Evolutionary conservation across 2,888 invertebrate genomes (phyloP).

Genomic region (Hydroisotoma schaefferi): DNA sequence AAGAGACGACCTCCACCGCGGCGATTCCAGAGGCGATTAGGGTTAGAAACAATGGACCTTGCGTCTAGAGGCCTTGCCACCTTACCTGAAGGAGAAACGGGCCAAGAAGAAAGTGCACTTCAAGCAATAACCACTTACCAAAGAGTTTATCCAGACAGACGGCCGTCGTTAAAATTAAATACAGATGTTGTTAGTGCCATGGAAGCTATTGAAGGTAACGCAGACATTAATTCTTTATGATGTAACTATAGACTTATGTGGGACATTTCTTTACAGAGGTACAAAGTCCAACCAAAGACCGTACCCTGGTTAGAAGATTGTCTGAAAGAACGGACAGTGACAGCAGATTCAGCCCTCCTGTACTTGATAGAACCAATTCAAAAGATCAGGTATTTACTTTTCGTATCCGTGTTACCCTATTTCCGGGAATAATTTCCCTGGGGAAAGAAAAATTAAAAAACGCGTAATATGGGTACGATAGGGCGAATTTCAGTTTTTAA

Average conservation of each 20-base stretch:
- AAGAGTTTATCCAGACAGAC: constrained; percentile 72
- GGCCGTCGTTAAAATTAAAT: constrained; percentile 70
- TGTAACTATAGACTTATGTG: constrained; percentile 1
- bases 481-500: no score
- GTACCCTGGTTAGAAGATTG: constrained; percentile 27
- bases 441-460: not conserved
- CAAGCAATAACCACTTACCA: constrained; percentile 55
- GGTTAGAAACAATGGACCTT: constrained; percentile 58
- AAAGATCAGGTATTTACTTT: not conserved
- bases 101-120: constrained; percentile 46
- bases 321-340: constrained; percentile 12
- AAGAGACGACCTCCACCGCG: constrained; percentile 58
- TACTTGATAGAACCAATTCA: not conserved
- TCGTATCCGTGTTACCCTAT: no score
- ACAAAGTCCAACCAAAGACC: constrained; percentile 64
- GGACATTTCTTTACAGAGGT: constrained; percentile 58
- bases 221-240: not conserved
- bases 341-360: not conserved
- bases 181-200: constrained; percentile 78
- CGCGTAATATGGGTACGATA: no score
- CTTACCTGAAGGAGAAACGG: constrained; percentile 67
- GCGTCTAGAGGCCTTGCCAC: constrained; percentile 69
- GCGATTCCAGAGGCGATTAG: constrained; percentile 45
- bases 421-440: no score
- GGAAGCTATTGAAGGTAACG: constrained; percentile 77